These are phyloP conservation scores for Notodonta ziczac DNA, from an alignment of 2,888 invertebrate genomes.

Conservation along the genomic window DNA sequence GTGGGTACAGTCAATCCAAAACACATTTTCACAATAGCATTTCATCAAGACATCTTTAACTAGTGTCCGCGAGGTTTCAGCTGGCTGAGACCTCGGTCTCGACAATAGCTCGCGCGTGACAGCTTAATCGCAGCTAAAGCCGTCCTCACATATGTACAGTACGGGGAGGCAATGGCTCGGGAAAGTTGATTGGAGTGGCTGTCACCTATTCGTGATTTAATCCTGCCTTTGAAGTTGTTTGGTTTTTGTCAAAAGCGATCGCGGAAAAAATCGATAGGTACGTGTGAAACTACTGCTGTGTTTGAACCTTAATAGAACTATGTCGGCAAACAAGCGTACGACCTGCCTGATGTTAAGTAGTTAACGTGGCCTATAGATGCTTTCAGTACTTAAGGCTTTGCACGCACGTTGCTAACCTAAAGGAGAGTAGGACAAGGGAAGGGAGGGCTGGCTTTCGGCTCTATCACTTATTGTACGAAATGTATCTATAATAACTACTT, in stretches of 20 bases:
- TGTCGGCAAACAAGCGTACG: too few species aligned
- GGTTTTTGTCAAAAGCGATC: constrained; percentile 34
- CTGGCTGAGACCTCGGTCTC: constrained; percentile 40
- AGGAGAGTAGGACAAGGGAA: too few species aligned
- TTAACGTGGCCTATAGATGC: too few species aligned
- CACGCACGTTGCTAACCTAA: too few species aligned
- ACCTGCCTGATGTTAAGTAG: too few species aligned
- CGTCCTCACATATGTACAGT: constrained; percentile 67
- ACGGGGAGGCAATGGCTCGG: constrained; percentile 71
- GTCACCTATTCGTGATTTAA: constrained; percentile 78
- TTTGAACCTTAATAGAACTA: too few species aligned
- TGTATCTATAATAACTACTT: too few species aligned
- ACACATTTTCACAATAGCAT: neutral
- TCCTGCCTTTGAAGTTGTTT: constrained; percentile 49
- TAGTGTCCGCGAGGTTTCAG: constrained; percentile 12
- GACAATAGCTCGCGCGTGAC: constrained; percentile 63
- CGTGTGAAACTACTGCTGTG: too few species aligned
- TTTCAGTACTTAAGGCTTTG: too few species aligned
- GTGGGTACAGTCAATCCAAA: too few species aligned
- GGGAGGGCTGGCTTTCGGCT: too few species aligned
- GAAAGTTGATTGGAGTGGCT: constrained; percentile 80
- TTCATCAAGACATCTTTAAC: neutral
- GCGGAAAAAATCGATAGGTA: neutral
- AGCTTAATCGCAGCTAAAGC: constrained; percentile 76
- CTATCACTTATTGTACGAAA: too few species aligned